Evolutionary conservation across 2,888 invertebrate species (phyloP), one percentile per base, ranked within the genome.

Genomic region (Tachystola acroxantha): DNA sequence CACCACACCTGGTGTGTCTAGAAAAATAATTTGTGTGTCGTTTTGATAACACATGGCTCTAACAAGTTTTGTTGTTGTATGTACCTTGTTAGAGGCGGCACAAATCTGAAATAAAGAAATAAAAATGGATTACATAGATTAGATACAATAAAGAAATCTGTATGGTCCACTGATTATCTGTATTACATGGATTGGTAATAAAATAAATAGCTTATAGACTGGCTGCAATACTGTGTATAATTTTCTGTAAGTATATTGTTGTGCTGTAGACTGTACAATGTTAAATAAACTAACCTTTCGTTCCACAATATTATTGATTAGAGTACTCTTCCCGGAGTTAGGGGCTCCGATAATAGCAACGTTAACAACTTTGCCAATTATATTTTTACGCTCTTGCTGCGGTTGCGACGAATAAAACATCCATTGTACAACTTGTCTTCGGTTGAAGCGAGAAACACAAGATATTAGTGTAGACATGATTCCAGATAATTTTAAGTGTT

Each of bases 241-340:
- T n/a, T n/a, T n/a, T n/a, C n/a, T n/a, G n/a, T n/a, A n/a, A n/a
- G n/a, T n/a, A n/a, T n/a, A n/a, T 4, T 20, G 89, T 45, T 88
- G 88, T 43, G 94, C 89, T 0, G 98, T 98, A 7, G 97, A 97
- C 59, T 99, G 98, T 26, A 97, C 95, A 86, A 96, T 97, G 6
- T 16, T 16, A 16, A 43, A 10, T 31, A 31, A 25, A 13, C 71
- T 68, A 76, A 96, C 96, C 73, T 92, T 91, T 70, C 94, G 89
- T 45, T 93, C 91, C 36, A 95, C 89, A 13, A 99, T 88, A 57
- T 90, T 90, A 77, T 99, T 99, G 19, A 97, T 94, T 19, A 99
- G 88, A 0, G 98, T 97, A 65, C 98, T 98, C 76, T 99, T 99
- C 16, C 99, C 99, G 33, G 93, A 93, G 89, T 99, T 99, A 2